Percentiles rank a stretch among this genome's conserved stretches.
phyloP scores from a whole-genome alignment of 2,888 invertebrate species.

The Pharmacophagus antenor region DNA sequence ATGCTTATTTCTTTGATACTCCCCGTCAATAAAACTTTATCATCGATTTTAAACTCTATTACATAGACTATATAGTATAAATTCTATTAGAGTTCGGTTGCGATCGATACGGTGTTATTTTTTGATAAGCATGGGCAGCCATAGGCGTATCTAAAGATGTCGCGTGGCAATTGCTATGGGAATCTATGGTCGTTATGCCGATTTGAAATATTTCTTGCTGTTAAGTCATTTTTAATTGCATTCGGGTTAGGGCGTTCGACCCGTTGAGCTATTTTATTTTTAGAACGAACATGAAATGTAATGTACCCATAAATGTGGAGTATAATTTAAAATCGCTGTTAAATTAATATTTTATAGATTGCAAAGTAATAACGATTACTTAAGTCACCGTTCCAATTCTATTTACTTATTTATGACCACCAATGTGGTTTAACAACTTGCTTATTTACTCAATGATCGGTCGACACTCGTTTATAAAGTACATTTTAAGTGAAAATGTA shows the following conservation, averaged over 20 bases:
- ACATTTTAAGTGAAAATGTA: too few species aligned
- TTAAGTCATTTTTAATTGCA: conserved; percentile 26
- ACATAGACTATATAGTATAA: conserved; percentile 1
- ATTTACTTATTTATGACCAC: too few species aligned
- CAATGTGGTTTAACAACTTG: too few species aligned
- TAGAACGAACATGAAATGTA: neutral
- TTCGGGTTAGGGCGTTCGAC: conserved; percentile 1
- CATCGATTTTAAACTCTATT: conserved; percentile 30
- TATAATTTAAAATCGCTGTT: neutral
- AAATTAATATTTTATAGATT: conserved; percentile 2
- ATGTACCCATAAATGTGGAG: neutral
- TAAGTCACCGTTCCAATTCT: too few species aligned
- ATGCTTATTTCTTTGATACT: conserved; percentile 51
- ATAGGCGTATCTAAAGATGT: conserved; percentile 58
- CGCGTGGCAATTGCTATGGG: conserved; percentile 75
- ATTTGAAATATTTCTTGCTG: conserved; percentile 42
- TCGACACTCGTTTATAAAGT: too few species aligned
- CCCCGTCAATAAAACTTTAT: conserved; percentile 31
- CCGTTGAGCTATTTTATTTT: conserved; percentile 1
- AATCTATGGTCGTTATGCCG: conserved; percentile 47
- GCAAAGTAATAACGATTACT: neutral
- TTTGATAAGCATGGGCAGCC: conserved; percentile 42
- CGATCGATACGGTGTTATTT: conserved; percentile 41
- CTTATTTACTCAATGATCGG: too few species aligned
- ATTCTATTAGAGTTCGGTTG: conserved; percentile 14